Evolutionary conservation across 2,888 invertebrate species (phyloP).

Genomic region (Callyntrura guangdongensis): DNA sequence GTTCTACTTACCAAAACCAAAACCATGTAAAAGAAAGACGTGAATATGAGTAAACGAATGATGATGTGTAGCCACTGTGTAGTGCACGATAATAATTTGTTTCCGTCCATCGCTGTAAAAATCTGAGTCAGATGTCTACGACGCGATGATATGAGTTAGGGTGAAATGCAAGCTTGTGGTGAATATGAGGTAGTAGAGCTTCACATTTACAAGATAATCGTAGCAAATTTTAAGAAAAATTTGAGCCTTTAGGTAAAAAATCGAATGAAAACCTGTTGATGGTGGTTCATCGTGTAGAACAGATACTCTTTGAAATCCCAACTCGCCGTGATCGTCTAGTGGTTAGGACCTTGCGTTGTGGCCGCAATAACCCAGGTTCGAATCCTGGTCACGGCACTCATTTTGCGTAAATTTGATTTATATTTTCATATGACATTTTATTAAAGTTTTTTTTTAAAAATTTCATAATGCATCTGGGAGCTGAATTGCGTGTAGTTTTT

Average conservation of each 20-base stretch:
- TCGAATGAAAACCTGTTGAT: conserved; percentile 62
- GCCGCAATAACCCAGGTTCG: conserved; percentile 93
- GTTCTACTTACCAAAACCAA: conserved; percentile 33
- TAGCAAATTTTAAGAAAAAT: conserved; percentile 66
- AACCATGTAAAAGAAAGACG: neutral
- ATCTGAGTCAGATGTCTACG: too few species aligned
- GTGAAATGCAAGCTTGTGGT: neutral
- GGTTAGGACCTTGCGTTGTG: conserved; percentile 92
- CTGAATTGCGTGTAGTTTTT: too few species aligned
- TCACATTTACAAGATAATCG: neutral
- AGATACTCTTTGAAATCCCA: neutral
- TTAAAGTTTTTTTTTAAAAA: conserved; percentile 26
- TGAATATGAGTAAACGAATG: neutral
- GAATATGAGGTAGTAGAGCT: too few species aligned
- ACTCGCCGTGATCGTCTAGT: conserved; percentile 91
- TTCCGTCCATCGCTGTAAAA: neutral
- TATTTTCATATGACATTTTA: neutral
- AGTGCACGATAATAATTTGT: neutral
- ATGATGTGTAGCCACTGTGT: neutral
- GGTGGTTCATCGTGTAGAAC: conserved; percentile 40
- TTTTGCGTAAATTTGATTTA: conserved; percentile 67
- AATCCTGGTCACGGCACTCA: conserved; percentile 90
- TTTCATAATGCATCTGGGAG: too few species aligned
- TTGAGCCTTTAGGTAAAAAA: conserved; percentile 51
- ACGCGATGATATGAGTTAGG: too few species aligned